Evolutionary conservation across 1,140 invertebrate genomes (phyloP), one percentile per base, ranked within the genome.

Genomic region (Danaus melanippus): DNA sequence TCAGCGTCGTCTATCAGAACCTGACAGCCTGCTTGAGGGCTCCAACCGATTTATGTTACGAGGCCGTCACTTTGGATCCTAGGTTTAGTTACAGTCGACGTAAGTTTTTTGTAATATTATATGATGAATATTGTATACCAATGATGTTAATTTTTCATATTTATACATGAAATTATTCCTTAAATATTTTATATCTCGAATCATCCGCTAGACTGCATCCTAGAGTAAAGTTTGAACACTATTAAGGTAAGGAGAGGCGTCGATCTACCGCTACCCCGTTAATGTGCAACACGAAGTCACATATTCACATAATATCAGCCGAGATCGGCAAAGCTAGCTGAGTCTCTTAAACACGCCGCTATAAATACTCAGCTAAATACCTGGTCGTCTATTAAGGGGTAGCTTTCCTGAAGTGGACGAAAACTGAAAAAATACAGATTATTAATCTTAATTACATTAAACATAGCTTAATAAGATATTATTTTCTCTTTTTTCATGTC

Each of bases 1-100:
- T 71, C 75, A 65, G 62, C 60, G 81, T 84, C 81, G 86, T 88
- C 83, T 71, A 85, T 88, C 86, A 87, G 76, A 39, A 40, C 60
- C 65, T 86, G 84, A 87, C 84, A 82, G 75, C 67, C 77, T 32
- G 7, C 21, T 32, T 32, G 21, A 32, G 21, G 21, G 21, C 21
- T 7, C 21, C 21, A 7, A 32, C 21, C 21, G 21, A 32, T 32
- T 32, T 32, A 32, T 32, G 21, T 32, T 32, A 32, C 21, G 21
- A 32, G 21, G 21, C 4, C 6, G 21, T 32, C 21, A 32, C 21
- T 32, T 32, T 7, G 21, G 6, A 5, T 7, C 21, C 21, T 32
- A 32, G 21, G 21, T 32, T 32, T 32, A 32, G 21, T 32, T 32
- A 32, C 21, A 32, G 7, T 5, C 21, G 2, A 3, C 21, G 21